Evolutionary conservation across 53 echinoderm and acorn worm species (phyloP).

Genomic region (Holothuria scabra): DNA sequence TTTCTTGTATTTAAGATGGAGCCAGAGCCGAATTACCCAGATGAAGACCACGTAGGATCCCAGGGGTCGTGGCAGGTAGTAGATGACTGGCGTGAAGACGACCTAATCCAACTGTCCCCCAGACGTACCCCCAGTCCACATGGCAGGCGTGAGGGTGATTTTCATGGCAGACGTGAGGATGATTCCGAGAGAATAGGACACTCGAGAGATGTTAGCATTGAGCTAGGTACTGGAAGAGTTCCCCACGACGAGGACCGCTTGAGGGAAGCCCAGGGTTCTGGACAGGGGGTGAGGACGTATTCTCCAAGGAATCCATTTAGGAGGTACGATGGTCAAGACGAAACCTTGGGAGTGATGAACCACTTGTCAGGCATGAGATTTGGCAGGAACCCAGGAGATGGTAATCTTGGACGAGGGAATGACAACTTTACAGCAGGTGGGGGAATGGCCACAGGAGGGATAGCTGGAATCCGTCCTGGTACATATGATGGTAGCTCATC

Average conservation of each 20-base stretch:
- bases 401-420: too few relatives aligned
- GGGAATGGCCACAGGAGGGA: too few relatives aligned
- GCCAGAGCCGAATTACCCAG: too few relatives aligned
- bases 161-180: neutral
- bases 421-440: too few relatives aligned
- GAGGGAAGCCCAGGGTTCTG: too few relatives aligned
- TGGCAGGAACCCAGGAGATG: too few relatives aligned
- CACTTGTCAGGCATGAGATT: too few relatives aligned
- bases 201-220: neutral
- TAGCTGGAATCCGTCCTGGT: slow-evolving; percentile 1
- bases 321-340: too few relatives aligned
- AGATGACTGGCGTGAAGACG: neutral
- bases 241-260: neutral
- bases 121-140: neutral
- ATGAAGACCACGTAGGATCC: neutral
- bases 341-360: too few relatives aligned
- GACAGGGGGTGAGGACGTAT: too few relatives aligned
- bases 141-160: too few relatives aligned
- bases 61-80: neutral
- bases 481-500: slow-evolving; percentile 39
- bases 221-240: neutral
- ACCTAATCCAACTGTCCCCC: slow-evolving; percentile 1
- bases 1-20: neutral
- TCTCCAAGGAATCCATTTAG: neutral
- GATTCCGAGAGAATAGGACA: neutral